Evolutionary conservation across 2,113 vertebrate genomes (phyloP).

Genomic region (Lamprotornis superbus): DNA sequence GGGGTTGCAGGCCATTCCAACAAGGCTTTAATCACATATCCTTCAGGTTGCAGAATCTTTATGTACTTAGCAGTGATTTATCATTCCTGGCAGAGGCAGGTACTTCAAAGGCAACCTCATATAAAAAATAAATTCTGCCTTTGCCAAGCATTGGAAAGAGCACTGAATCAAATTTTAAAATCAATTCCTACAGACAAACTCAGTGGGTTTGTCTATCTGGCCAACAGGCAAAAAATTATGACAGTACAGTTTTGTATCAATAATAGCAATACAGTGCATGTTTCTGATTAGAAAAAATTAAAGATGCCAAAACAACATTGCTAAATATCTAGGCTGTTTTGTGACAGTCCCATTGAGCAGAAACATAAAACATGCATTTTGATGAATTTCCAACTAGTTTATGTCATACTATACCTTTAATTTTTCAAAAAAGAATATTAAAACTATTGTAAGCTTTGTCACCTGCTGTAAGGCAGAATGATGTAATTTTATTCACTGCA

Average conservation of each 20-base stretch:
- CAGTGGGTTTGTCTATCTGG: constrained; percentile 22
- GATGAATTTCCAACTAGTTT: constrained; percentile 63
- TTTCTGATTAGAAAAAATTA: constrained; percentile 60
- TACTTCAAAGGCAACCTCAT: constrained; percentile 66
- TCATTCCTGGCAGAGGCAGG: constrained; percentile 61
- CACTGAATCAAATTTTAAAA: constrained; percentile 45
- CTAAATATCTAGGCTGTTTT: constrained; percentile 50
- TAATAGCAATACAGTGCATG: constrained; percentile 55
- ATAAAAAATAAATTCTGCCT: constrained; percentile 64
- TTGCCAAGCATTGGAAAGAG: constrained; percentile 48
- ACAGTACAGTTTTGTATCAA: constrained; percentile 54
- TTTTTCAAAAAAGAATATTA: constrained; percentile 70
- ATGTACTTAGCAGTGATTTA: constrained; percentile 58
- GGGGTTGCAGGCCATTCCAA: constrained; percentile 51
- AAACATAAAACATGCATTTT: constrained; percentile 71
- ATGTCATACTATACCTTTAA: constrained; percentile 51
- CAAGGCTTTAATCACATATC: constrained; percentile 53
- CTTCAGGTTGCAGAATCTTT: constrained; percentile 57
- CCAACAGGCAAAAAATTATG: constrained; percentile 58
- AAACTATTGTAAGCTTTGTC: constrained; percentile 73
- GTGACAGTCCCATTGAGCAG: constrained; percentile 58
- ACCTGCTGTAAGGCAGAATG: constrained; percentile 74
- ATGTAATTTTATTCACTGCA: constrained; percentile 76
- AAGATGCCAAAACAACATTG: constrained; percentile 57
- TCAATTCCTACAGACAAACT: constrained; percentile 60